Evolutionary conservation across 1,140 invertebrate species (phyloP).

Genomic region (Zelostemma sp.): DNA sequence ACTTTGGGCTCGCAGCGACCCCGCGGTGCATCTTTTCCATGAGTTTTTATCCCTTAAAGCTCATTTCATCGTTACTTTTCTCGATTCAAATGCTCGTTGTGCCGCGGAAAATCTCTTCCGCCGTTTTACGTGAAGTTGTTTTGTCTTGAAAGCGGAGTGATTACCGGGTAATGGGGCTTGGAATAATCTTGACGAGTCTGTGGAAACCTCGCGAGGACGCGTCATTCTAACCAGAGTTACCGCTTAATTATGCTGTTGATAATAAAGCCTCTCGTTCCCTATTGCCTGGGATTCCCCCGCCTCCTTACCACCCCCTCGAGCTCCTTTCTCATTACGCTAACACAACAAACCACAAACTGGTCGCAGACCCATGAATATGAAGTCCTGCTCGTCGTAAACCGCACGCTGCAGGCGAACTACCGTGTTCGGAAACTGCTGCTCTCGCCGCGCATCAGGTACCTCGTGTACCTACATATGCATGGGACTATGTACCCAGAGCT

Average conservation of each 20-base stretch:
- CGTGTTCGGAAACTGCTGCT: constrained; percentile 5
- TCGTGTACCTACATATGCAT: constrained; percentile 13
- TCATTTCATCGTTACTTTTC: too few species aligned
- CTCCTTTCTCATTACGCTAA: constrained; percentile 27
- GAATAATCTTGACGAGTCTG: constrained; percentile 52
- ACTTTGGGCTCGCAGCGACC: too few species aligned
- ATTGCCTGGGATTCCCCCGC: constrained; percentile 9
- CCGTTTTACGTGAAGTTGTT: too few species aligned
- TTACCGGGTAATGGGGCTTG: constrained; percentile 59
- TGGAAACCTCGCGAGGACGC: constrained; percentile 30
- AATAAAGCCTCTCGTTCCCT: constrained; percentile 22
- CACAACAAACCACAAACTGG: constrained; percentile 31
- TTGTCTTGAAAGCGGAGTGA: too few species aligned
- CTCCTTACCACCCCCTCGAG: not conserved
- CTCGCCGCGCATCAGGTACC: not conserved
- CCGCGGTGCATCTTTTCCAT: too few species aligned
- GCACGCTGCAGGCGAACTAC: not conserved
- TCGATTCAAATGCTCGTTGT: too few species aligned
- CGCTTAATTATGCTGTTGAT: constrained; percentile 56
- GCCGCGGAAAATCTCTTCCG: too few species aligned
- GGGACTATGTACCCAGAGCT: constrained; percentile 2
- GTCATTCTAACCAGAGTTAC: constrained; percentile 41
- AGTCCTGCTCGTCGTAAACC: constrained; percentile 6
- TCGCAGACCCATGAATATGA: constrained; percentile 16
- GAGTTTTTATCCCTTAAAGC: too few species aligned